Percentiles rank a stretch among this genome's conserved stretches.
These are phyloP conservation scores for Lamellibrachia luymesi DNA, from an alignment of 1,140 invertebrate species.

Conservation along the genomic window DNA sequence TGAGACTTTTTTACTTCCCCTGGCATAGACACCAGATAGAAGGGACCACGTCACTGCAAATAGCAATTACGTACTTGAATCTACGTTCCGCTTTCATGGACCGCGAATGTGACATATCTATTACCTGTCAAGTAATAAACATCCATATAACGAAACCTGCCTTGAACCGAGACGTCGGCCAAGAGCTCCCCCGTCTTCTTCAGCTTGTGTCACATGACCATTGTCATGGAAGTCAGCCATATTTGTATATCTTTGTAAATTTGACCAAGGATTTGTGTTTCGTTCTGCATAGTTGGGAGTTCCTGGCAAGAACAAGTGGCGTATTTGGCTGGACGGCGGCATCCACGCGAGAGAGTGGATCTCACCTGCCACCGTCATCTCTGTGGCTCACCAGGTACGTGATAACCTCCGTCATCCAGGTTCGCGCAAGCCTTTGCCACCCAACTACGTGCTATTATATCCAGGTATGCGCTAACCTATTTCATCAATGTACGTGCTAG, in stretches of 20 bases:
- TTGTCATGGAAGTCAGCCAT: neutral
- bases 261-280: neutral
- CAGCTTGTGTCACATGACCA: too few relatives aligned
- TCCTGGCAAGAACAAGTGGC: slow-evolving; percentile 17
- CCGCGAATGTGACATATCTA: too few relatives aligned
- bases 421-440: too few relatives aligned
- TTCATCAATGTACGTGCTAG: too few relatives aligned
- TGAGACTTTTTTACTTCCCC: too few relatives aligned
- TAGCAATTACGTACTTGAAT: too few relatives aligned
- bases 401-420: neutral
- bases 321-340: slow-evolving; percentile 46
- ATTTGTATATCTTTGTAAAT: neutral
- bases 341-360: slow-evolving; percentile 61
- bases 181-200: too few relatives aligned
- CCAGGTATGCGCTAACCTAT: neutral
- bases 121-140: neutral
- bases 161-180: too few relatives aligned
- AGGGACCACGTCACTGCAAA: too few relatives aligned
- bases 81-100: too few relatives aligned
- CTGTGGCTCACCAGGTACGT: slow-evolving; percentile 52
- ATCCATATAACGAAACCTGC: neutral
- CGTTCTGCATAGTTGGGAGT: neutral
- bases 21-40: too few relatives aligned
- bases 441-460: slow-evolving; percentile 37
- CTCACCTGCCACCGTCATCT: slow-evolving; percentile 54